Conservation (phyloP, 2,797 vertebrate species). For the Glossophaga mutica region DNA sequence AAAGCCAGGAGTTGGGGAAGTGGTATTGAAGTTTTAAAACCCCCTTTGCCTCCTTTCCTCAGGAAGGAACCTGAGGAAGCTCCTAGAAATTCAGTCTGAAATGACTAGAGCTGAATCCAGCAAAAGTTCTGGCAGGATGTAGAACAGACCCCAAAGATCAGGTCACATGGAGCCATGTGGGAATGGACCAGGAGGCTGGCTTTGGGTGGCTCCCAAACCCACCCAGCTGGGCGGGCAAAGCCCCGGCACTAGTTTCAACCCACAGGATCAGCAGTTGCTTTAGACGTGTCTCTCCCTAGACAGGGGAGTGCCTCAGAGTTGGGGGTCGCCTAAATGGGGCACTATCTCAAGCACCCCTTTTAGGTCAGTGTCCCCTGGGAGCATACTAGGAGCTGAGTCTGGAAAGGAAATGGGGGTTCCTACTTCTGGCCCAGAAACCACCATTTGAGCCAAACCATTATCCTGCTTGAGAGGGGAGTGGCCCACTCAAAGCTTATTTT, state of each 20-base stretch:
- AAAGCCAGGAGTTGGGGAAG: background rate
- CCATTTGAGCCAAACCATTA: background rate
- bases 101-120: background rate
- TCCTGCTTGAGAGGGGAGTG: background rate
- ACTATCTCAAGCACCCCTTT: background rate
- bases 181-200: background rate
- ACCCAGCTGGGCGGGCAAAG: background rate
- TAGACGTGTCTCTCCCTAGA: background rate
- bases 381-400: background rate
- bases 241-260: background rate
- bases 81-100: conserved; percentile 37
- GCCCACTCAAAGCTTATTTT: background rate
- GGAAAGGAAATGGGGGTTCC: background rate
- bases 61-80: conserved; percentile 53
- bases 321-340: background rate
- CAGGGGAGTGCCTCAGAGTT: background rate
- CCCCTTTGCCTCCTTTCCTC: conserved; percentile 53
- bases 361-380: background rate
- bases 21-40: background rate
- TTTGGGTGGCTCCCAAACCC: background rate
- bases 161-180: background rate
- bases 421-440: background rate
- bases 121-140: conserved; percentile 21
- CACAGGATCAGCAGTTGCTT: background rate
- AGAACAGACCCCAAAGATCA: background rate